phyloP scores from a whole-genome alignment of 2,113 vertebrate species.

The Myocastor coypus region DNA sequence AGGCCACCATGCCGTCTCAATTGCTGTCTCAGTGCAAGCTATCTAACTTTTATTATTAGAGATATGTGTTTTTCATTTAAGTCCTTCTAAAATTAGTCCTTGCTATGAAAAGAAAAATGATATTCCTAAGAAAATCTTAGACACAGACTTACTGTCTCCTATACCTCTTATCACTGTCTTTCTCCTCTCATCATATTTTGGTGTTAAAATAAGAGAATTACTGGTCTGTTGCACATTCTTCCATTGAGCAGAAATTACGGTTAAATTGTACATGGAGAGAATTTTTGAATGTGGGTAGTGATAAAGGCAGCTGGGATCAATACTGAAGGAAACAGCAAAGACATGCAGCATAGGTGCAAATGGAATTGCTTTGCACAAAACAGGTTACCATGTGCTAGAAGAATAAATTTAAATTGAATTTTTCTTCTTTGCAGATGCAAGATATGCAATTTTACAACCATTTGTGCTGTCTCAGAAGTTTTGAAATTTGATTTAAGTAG shows the following conservation, averaged over 20 bases:
- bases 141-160: neutral
- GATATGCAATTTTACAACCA: slow-evolving; percentile 67
- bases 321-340: neutral
- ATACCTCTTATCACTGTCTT: neutral
- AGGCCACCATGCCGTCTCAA: no score
- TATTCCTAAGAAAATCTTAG: neutral
- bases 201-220: neutral
- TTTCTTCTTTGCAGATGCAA: slow-evolving; percentile 59
- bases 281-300: neutral
- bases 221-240: neutral
- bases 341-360: slow-evolving; percentile 22
- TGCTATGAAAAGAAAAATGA: neutral
- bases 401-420: slow-evolving; percentile 55
- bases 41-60: neutral
- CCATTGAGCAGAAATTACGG: neutral
- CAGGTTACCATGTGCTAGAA: slow-evolving; percentile 32
- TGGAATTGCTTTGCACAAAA: slow-evolving; percentile 42
- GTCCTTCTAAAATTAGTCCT: neutral
- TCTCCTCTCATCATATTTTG: neutral
- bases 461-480: slow-evolving; percentile 60
- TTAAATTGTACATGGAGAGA: neutral
- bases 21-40: no score
- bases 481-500: neutral
- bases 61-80: neutral
- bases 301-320: neutral